Base-by-base conservation (phyloP, 2,797 vertebrate genomes). In the Megaceryle alcyon region DNA sequence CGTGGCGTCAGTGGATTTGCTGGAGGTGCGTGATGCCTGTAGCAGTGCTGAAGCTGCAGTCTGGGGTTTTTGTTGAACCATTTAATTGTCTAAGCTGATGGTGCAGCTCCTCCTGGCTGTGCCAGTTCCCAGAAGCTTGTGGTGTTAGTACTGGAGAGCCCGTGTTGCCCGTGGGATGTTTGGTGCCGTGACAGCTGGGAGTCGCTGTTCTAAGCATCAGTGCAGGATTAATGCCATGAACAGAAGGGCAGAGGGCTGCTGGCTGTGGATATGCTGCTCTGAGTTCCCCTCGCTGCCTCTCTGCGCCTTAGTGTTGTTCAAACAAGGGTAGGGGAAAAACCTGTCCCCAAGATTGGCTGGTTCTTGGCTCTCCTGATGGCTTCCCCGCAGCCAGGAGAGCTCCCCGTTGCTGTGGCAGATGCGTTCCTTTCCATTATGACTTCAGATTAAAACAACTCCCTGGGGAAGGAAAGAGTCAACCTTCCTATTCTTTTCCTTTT, bases 401-500 rank as follows among this genome's bases (percentile, higher is more conserved):
- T 66, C 77, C 85, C 25, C 1, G 15, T 82, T 86, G 39, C 28
- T 53, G 69, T 56, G 68, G 53, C 37, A 39, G 85, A 82, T 49
- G 12, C 21, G 7, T 65, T 28, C 64, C 22, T 39, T 88, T 71
- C 76, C 66, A 1, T n/a, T 78, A 57, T 14, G 16, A 60, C 77
- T 60, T 79, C 88, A 91, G 17, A 86, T 91, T 77, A 21, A 71
- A 60, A 39, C 51, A 63, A 1, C 65, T 90, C 82, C 81, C 90
- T 46, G 61, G 94, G 72, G 72, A 69, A 63, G 44, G 86, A 92
- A 92, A 92, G 84, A 94, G 73, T 39, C 63, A 78, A 94, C 81
- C 86, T 84, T 79, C 66, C 72, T 35, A 10, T 46, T 78, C 46
- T 82, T 63, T 82, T 77, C 78, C 96, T 95, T 97, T 98, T 97